Conservation (phyloP, 2,888 invertebrate species). For the Platycnemis pennipes region DNA sequence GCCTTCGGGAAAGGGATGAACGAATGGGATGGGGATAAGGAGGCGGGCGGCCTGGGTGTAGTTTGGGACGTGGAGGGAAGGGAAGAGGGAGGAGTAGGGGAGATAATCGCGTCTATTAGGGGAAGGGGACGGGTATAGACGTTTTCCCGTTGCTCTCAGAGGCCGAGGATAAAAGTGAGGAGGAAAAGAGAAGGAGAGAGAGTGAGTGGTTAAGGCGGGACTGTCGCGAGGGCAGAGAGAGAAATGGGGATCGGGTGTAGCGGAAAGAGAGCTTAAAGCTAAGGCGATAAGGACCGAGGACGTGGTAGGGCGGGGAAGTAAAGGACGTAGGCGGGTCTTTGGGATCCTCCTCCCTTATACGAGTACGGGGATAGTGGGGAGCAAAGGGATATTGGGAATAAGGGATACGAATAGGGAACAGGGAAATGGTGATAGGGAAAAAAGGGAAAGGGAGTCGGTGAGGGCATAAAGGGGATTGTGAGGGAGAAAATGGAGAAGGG, state of each 20-base stretch:
- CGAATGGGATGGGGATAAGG: not conserved
- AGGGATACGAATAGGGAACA: not conserved
- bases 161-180: not conserved
- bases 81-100: not conserved
- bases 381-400: not conserved
- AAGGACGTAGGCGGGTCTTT: not conserved
- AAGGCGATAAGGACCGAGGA: not conserved
- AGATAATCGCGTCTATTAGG: slow-evolving; percentile 30
- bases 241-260: not conserved
- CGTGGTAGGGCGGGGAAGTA: not conserved
- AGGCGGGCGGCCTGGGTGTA: not conserved
- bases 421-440: not conserved
- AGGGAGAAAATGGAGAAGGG: not conserved
- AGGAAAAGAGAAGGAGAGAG: not conserved
- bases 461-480: not conserved
- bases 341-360: not conserved
- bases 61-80: not conserved
- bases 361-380: not conserved
- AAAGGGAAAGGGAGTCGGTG: not conserved
- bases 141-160: not conserved
- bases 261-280: slow-evolving; percentile 4
- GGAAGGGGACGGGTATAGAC: not conserved
- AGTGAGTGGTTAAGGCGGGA: no score
- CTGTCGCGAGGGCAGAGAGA: not conserved
- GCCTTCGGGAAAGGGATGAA: not conserved